Evolutionary conservation across 2,888 invertebrate species (phyloP).

Genomic region (Opisthograptis luteolata): DNA sequence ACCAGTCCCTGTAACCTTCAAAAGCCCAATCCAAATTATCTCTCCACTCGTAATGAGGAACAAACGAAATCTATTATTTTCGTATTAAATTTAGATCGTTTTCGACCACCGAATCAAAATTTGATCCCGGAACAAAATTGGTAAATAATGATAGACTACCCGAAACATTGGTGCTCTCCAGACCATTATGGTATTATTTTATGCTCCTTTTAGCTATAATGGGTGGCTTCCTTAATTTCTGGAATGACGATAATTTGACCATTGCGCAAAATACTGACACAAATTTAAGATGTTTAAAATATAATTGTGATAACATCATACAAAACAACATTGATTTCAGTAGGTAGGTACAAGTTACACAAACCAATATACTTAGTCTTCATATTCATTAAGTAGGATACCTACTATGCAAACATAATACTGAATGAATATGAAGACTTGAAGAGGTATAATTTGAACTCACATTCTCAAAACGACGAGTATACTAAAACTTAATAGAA

Average conservation of each 20-base stretch:
- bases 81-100: slow-evolving; percentile 75
- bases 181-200: slow-evolving; percentile 43
- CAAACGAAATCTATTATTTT: slow-evolving; percentile 78
- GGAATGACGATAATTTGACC: neutral
- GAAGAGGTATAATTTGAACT: neutral
- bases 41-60: slow-evolving; percentile 64
- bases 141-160: slow-evolving; percentile 68
- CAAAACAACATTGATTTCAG: too few species aligned
- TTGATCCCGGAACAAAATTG: slow-evolving; percentile 62
- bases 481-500: slow-evolving; percentile 47
- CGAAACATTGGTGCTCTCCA: slow-evolving; percentile 49
- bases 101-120: slow-evolving; percentile 65
- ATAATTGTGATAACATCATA: too few species aligned
- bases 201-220: slow-evolving; percentile 33
- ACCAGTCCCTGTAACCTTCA: slow-evolving; percentile 10
- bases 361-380: too few species aligned
- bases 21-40: slow-evolving; percentile 48
- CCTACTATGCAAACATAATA: too few species aligned
- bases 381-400: too few species aligned
- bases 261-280: slow-evolving; percentile 1
- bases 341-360: too few species aligned
- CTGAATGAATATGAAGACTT: too few species aligned
- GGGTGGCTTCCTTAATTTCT: slow-evolving; percentile 29
- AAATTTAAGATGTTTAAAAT: neutral
- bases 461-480: neutral